Evolutionary conservation across 2,888 invertebrate genomes (phyloP), one percentile per base, ranked within the genome.

Genomic region (Rhamnusium bicolor): DNA sequence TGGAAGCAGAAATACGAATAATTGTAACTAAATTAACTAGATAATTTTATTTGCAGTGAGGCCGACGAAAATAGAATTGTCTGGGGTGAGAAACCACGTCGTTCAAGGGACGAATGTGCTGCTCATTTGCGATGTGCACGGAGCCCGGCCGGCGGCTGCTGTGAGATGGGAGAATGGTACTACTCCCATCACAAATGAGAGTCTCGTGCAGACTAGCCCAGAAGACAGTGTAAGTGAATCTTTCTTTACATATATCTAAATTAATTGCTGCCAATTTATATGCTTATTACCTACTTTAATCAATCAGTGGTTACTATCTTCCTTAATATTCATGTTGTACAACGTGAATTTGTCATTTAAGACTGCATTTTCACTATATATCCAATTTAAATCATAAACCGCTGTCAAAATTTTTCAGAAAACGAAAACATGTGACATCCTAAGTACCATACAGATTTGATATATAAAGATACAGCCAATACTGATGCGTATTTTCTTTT

Each of bases 161-260:
- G 91, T 97, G 73, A 92, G 94, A 71, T 97, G 97, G 97, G 94
- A 91, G 89, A 97, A 97, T 86, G 93, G 94, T 16, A 93, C 94
- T 0, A 87, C 90, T 61, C 85, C 85, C 61, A 86, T 88, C 66
- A 82, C 83, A 47, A 80, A 85, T 73, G 77, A 84, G 49, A 79
- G 79, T 12, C 79, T 82, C 7, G 77, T 81, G 10, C 71, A 78
- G 46, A 82, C 78, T 7, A 75, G 62, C 14, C 75, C 76, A 14
- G 79, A 81, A 49, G 76, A 80, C 27, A 81, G 81, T 54, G 84
- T 84, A 79, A 83, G 83, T 83, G 18, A n/a, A 46, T 5, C 27
- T 32, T 19, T 5, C 27, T 32, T 19, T 3, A n/a, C 12, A 51
- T 51, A 10, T 53, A 29, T 65, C 16, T 58, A 16, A 32, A 58